Conservation (phyloP, 2,888 invertebrate genomes). For the Orgyia antiqua region DNA sequence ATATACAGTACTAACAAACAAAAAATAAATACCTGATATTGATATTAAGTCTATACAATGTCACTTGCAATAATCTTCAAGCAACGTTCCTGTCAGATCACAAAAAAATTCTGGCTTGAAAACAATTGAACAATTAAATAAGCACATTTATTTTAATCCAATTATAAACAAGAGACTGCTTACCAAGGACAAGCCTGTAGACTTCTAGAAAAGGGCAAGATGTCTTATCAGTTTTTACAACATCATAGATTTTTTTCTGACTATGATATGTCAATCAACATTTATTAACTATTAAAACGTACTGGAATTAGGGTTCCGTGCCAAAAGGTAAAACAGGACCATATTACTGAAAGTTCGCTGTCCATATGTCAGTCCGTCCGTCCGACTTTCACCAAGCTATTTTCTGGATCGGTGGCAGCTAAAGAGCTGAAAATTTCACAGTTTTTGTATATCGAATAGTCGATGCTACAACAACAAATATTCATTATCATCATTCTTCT, state of each 20-base stretch:
- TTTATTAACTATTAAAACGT: slow-evolving; percentile 24
- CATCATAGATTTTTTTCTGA: slow-evolving; percentile 25
- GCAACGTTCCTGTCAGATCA: slow-evolving; percentile 6
- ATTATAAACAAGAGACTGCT: slow-evolving; percentile 15
- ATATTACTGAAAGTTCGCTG: no score
- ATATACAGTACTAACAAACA: background rate
- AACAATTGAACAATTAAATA: slow-evolving; percentile 31
- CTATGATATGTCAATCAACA: slow-evolving; percentile 30
- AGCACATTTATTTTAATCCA: slow-evolving; percentile 25
- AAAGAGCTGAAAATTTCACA: no score
- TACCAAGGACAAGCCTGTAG: slow-evolving; percentile 18
- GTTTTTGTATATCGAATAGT: no score
- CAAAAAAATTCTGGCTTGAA: slow-evolving; percentile 20
- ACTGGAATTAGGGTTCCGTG: no score
- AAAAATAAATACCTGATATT: slow-evolving; percentile 7
- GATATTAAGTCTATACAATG: slow-evolving; percentile 17
- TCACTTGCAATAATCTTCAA: slow-evolving; percentile 13
- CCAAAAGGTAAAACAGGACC: no score
- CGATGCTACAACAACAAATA: no score
- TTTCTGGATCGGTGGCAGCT: no score
- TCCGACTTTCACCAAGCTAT: no score
- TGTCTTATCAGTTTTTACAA: slow-evolving; percentile 22
- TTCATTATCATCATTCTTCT: no score
- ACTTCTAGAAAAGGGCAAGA: slow-evolving; percentile 14
- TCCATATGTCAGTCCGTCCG: no score